A percentile compares a stretch with the other conserved stretches of the same genome.
Evolutionary conservation across 92 coral and sea anemone genomes (phyloP).

Genomic region (Phenganax subtilis): DNA sequence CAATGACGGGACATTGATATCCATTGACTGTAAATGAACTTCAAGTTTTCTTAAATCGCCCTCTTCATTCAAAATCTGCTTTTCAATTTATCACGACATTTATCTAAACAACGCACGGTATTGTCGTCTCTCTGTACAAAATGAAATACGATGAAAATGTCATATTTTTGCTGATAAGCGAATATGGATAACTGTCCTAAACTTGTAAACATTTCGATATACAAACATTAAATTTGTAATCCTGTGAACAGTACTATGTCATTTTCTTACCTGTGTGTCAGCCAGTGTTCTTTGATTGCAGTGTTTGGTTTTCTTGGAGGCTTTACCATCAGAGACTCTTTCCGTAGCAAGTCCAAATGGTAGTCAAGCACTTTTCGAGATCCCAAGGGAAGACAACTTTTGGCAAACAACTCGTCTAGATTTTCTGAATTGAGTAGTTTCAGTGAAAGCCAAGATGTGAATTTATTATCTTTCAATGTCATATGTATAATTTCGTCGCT

Average conservation of each 20-base stretch:
- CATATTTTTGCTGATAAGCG: too few relatives aligned
- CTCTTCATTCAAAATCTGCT: slow-evolving; percentile 25
- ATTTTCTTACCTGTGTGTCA: too few relatives aligned
- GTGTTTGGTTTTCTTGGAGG: too few relatives aligned
- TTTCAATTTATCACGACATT: slow-evolving; percentile 8
- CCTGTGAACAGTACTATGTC: too few relatives aligned
- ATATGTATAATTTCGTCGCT: not conserved
- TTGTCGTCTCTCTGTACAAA: not conserved
- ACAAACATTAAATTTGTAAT: too few relatives aligned
- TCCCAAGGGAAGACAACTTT: not conserved
- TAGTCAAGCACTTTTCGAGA: too few relatives aligned
- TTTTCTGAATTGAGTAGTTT: not conserved
- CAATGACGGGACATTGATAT: slow-evolving; percentile 20
- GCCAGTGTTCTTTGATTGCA: too few relatives aligned
- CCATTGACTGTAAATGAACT: slow-evolving; percentile 47
- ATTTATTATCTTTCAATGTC: not conserved
- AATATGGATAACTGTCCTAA: too few relatives aligned
- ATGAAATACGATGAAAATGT: too few relatives aligned
- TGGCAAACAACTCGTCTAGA: not conserved
- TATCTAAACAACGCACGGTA: not conserved
- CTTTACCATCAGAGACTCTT: too few relatives aligned
- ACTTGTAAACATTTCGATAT: too few relatives aligned
- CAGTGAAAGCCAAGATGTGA: not conserved
- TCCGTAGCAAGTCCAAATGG: too few relatives aligned
- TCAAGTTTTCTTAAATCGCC: slow-evolving; percentile 39